Base-by-base conservation (phyloP, 1,140 invertebrate species). In the Drosophila nigromelanica region DNA sequence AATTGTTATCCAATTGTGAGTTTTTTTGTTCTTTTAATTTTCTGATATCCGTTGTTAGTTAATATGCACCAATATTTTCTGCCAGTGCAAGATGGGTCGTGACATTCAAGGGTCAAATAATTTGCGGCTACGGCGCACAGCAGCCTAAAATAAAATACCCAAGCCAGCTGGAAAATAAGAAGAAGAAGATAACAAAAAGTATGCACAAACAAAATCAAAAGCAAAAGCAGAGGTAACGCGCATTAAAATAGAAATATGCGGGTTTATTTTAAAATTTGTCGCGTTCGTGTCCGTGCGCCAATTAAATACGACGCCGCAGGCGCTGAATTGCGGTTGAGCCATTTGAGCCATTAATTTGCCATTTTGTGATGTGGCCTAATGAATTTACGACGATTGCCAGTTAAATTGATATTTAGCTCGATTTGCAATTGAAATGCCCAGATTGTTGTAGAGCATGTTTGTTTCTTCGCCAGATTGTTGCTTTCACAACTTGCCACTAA, bases 31-130 rank as follows among this genome's bases (percentile, higher is more conserved):
- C 14, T 27, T 3, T 24, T 7, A 2, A 30, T 24, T 40, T 40
- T 27, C 24, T 55, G 4, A 21, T 56, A 21, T 42, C 21, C 27
- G 39, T 30, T 42, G 54, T 43, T n/a, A 24, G 15, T 11, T n/a
- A n/a, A 40, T 12, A 14, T 42, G 21, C 21, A 24, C 12, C 1
- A 1, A 39, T 10, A 42, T 10, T 35, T 64, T 45, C 10, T 6
- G 5, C 5, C 52, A 56, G 42, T 47, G 62, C 21, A 60, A 54
- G 47, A 14, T 42, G 56, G 51, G 63, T 61, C 63, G 58, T 75
- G 75, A 78, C 75, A 78, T 78, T 78, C 75, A 78, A 71, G 75
- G 72, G 75, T 78, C 75, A 78, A 74, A 55, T 75, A 66, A 75
- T 75, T 70, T 59, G 55, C 48, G 42, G 37, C 43, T 21, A 52